Percentiles rank a stretch among this genome's conserved stretches.
phyloP scores from a whole-genome alignment of 2,113 vertebrate species.

The Zapus hudsonius region DNA sequence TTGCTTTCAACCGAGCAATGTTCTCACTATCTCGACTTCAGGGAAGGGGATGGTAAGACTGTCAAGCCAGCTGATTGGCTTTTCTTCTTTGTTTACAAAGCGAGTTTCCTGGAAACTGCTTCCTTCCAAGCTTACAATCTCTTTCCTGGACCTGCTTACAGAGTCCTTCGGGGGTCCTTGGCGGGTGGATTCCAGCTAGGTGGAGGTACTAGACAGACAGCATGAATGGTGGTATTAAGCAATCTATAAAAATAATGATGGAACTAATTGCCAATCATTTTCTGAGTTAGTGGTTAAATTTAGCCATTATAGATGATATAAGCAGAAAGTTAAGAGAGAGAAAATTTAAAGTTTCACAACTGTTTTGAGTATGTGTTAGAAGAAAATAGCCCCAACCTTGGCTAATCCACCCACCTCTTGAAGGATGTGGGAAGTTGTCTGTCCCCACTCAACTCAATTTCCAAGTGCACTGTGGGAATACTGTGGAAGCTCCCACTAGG shows the following conservation, averaged over 20 bases:
- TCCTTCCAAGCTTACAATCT: neutral
- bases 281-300: slow-evolving; percentile 33
- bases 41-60: neutral
- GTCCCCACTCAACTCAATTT: neutral
- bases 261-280: neutral
- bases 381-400: neutral
- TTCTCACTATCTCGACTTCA: neutral
- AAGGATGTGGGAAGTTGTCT: neutral
- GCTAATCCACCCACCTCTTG: neutral
- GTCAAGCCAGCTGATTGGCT: neutral
- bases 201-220: neutral
- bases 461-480: neutral
- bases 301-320: neutral
- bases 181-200: neutral
- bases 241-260: neutral
- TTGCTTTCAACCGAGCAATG: neutral
- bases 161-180: neutral
- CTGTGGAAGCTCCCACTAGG: neutral
- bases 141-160: neutral
- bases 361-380: neutral
- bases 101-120: neutral
- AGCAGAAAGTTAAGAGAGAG: slow-evolving; percentile 32
- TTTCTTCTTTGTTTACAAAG: neutral
- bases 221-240: neutral
- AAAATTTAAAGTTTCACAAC: neutral